Evolutionary conservation across 2,888 invertebrate species (phyloP), one percentile per base, ranked within the genome.

Genomic region (Chirona hameri): DNA sequence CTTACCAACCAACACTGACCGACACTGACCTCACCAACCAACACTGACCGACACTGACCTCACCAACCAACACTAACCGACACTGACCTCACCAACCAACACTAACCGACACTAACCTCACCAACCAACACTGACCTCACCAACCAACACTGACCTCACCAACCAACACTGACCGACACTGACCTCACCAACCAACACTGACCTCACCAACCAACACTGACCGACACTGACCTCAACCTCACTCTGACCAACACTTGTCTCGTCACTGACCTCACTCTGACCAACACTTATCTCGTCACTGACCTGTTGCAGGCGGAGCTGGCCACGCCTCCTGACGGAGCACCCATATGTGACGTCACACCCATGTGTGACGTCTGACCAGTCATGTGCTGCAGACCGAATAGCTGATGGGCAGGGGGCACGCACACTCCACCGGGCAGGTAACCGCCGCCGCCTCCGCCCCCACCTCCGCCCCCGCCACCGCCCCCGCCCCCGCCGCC

Each of bases 401-500:
- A 80, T 27, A 80, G 80, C 48, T 80, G 80, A 18, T 80, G 80
- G 12, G 80, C 52, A 27, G 80, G 55, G 15, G 80, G 80, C 15
- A 52, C 52, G 29, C 80, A 80, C 80, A 80, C 29, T 15, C n/a
- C 48, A 18, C 80, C 29, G 27, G 52, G 9, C 24, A 80, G 55
- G 29, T 80, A 80, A 14, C 80, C 80, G 27, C 52, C 80, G 29
- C 52, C 79, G 48, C 79, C 80, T 27, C 52, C 79, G 10, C 76
- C 76, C 18, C 27, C 76, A 24, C 46, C 76, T 0, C 27, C 46
- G 39, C 46, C 46, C 0, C 31, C 39, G 24, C 46, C 76, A 39
- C 31, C 72, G 1, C 21, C 69, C 14, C 29, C 69, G 3, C 27
- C 29, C 31, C 21, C 76, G 39, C 21, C 31, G 46, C 24, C 46